These are phyloP conservation scores for Hypotaenidia okinawae DNA, from an alignment of 2,797 vertebrate genomes.

Conservation along the genomic window DNA sequence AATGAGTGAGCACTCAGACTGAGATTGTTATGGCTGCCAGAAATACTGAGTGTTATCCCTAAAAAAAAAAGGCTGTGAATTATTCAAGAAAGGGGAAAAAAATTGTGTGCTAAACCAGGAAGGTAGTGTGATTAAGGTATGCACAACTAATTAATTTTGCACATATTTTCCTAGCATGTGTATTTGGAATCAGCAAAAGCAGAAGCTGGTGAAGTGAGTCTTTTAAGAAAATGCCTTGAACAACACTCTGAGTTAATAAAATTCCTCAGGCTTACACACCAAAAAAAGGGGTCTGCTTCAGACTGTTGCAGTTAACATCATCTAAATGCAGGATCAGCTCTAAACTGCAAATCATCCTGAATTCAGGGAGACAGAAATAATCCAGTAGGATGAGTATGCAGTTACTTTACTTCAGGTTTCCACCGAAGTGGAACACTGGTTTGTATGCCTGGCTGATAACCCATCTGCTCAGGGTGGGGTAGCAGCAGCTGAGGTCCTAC, in stretches of 20 bases:
- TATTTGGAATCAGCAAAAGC: constrained; percentile 33
- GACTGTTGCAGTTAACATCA: neutral
- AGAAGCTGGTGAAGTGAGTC: constrained; percentile 38
- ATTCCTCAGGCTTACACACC: neutral
- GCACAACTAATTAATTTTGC: neutral
- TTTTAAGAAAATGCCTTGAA: neutral
- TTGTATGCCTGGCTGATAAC: neutral
- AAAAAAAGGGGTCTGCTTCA: neutral
- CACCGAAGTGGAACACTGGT: neutral
- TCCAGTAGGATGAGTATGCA: neutral
- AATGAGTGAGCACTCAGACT: neutral
- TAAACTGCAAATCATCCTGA: neutral
- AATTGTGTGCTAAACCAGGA: neutral
- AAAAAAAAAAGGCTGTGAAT: neutral
- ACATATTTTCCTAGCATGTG: constrained; percentile 17
- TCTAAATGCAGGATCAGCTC: neutral
- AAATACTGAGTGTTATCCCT: neutral
- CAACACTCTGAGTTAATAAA: neutral
- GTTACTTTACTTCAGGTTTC: neutral
- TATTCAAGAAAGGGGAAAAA: neutral
- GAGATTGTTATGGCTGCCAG: neutral
- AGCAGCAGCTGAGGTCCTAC: neutral
- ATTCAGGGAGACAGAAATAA: neutral
- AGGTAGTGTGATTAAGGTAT: neutral
- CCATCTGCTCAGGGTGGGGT: neutral